Base-by-base conservation (phyloP, 2,113 vertebrate genomes). In the Turnix velox region DNA sequence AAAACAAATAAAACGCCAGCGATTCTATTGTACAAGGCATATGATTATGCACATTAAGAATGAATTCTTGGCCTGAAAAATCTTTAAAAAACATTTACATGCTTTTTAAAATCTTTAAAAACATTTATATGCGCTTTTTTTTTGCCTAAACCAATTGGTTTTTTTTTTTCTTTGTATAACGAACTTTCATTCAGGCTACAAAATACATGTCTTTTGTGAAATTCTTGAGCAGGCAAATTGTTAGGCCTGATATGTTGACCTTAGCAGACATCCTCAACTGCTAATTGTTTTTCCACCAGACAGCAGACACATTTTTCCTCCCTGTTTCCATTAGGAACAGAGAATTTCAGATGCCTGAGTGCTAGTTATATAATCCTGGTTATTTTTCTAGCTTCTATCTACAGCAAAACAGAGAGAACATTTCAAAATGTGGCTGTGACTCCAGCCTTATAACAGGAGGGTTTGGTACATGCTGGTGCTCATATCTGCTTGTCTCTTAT, bases 111-210 rank as follows among this genome's bases (percentile, higher is more conserved):
- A 61, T 6, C 6, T 58, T 31, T 40, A 12, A 52, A 78, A 79
- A 24, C 3, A 10, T 35, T 43, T 28, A 11, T 45, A 28, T 28
- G 45, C 1, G n/a, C n/a, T n/a, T n/a, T 18, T 8, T 31, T 76
- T 71, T 69, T 8, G 49, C 28, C 31, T 13, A 45, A 72, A 40
- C 0, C 5, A 14, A 31, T n/a, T n/a, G 4, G 3, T 4, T 8
- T 45, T 51, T 8, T 45, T 51, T 12, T n/a, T 84, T 7, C 12
- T 55, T 49, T 27, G 20, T 19, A 18, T 37, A 65, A 79, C 59
- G 20, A 65, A 24, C 15, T 48, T 59, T 25, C 13, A 33, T 39
- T 65, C 18, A 37, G 16, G 22, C 15, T 14, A 13, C 27, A 59
- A 65, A 49, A 39, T 45, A 3, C 9, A 16, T 30, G 14, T 43